Evolutionary conservation across 30 jellyfish, hydroid and myxozoan genomes (phyloP), one percentile per base, ranked within the genome.

Genomic region (Phacellophora camtschatica): DNA sequence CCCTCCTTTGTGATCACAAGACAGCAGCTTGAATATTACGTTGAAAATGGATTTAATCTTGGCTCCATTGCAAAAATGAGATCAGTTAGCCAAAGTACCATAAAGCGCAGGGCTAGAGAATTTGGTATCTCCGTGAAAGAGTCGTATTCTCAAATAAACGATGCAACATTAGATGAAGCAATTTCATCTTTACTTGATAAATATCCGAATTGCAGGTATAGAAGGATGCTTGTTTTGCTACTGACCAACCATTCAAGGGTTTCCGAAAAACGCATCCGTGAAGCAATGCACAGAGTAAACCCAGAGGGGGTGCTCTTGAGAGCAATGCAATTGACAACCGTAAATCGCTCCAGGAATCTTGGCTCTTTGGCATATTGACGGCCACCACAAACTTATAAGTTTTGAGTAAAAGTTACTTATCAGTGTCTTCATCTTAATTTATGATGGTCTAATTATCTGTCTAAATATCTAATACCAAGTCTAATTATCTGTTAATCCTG

Each of bases 301-400:
- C 83, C 83, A 68, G 83, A 24, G 2, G 83, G 83, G 11, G 42
- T 68, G 11, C 36, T 68, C 2, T 74, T 68, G 29, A 41, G 83
- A 68, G 46, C 71, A 34, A 42, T 45, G 71, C 83, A 68, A 41
- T 31, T 68, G 74, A 68, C 33, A n/a, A 9, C 39, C 19, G 43
- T 68, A 74, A 22, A 36, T 20, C 16, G 83, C n/a, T 11, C 71
- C 83, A 8, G 74, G 83, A 33, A 36, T 62, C 22, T 39, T 57
- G 12, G n/a, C 71, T 12, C 41, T 57, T 22, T 57, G 71, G 71
- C 71, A 57, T 27, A 64, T 64, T 20, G 77, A 64, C 30, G 61
- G 77, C 53, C 8, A 64, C 30, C 77, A 64, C 24, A 2, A 57
- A 30, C 23, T 57, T 27, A 57, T 57, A 43, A 2, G 57, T 18